Evolutionary conservation across 1,140 invertebrate genomes (phyloP).

Genomic region (Ostrea denselamellosa): DNA sequence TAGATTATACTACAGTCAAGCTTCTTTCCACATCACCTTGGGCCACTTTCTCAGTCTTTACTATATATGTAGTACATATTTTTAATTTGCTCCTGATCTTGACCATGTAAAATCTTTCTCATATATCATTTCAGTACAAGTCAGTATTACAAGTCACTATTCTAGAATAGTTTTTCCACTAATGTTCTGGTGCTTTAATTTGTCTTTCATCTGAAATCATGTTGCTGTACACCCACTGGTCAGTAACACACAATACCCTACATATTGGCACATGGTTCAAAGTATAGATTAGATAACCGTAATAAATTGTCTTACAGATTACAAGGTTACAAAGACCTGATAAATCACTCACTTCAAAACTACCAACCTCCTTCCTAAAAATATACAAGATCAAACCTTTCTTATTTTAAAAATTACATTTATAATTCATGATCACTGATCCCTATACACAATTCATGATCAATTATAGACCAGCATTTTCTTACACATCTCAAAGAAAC

Average conservation of each 20-base stretch:
- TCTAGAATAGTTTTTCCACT: too few relatives aligned
- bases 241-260: neutral
- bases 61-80: too few relatives aligned
- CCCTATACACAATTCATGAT: neutral
- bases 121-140: too few relatives aligned
- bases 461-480: neutral
- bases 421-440: neutral
- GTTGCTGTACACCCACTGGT: neutral
- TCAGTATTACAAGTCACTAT: too few relatives aligned
- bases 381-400: neutral
- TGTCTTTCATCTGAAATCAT: neutral
- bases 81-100: too few relatives aligned
- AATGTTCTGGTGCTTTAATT: too few relatives aligned
- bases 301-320: neutral
- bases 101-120: too few relatives aligned
- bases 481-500: conserved; percentile 1
- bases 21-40: too few relatives aligned
- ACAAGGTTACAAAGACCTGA: neutral
- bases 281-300: neutral
- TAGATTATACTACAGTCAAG: too few relatives aligned
- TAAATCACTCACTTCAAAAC: neutral
- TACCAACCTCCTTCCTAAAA: neutral
- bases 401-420: neutral
- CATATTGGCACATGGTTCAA: neutral
- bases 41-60: too few relatives aligned